These are phyloP conservation scores for Drosophila ohnishii DNA, from an alignment of 1,140 invertebrate species.

Conservation along the genomic window DNA sequence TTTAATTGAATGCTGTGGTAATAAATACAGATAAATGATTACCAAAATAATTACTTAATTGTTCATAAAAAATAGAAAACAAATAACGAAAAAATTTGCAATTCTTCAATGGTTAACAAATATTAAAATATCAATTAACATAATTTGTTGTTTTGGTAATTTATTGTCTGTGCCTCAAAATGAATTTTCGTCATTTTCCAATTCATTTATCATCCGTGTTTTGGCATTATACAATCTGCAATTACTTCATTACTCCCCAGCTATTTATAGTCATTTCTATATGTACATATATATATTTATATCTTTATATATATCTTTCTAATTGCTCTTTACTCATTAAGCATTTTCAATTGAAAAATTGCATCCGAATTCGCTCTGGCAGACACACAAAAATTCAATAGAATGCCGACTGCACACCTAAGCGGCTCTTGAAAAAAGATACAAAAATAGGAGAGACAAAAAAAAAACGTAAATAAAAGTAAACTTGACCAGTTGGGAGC, in stretches of 20 bases:
- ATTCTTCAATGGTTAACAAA: slow-evolving; percentile 3
- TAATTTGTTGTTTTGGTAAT: slow-evolving; percentile 1
- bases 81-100: neutral
- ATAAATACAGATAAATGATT: neutral
- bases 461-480: slow-evolving; percentile 38
- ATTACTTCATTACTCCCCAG: slow-evolving; percentile 41
- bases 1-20: neutral
- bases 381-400: slow-evolving; percentile 30
- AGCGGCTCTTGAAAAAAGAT: slow-evolving; percentile 21
- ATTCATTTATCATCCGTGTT: slow-evolving; percentile 29
- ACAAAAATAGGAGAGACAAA: neutral
- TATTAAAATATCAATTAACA: slow-evolving; percentile 8
- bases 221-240: slow-evolving; percentile 30
- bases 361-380: slow-evolving; percentile 52
- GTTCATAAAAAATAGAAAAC: neutral
- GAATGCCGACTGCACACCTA: slow-evolving; percentile 34
- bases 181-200: slow-evolving; percentile 32
- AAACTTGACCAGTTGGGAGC: slow-evolving; percentile 46
- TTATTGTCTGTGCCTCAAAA: neutral
- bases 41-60: slow-evolving; percentile 13
- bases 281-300: slow-evolving; percentile 3
- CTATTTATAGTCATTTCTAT: slow-evolving; percentile 34
- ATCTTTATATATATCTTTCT: slow-evolving; percentile 26
- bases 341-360: slow-evolving; percentile 70
- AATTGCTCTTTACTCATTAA: slow-evolving; percentile 56